Evolutionary conservation across 2,888 invertebrate species (phyloP), one percentile per base, ranked within the genome.

Genomic region (Apotomis betuletana): DNA sequence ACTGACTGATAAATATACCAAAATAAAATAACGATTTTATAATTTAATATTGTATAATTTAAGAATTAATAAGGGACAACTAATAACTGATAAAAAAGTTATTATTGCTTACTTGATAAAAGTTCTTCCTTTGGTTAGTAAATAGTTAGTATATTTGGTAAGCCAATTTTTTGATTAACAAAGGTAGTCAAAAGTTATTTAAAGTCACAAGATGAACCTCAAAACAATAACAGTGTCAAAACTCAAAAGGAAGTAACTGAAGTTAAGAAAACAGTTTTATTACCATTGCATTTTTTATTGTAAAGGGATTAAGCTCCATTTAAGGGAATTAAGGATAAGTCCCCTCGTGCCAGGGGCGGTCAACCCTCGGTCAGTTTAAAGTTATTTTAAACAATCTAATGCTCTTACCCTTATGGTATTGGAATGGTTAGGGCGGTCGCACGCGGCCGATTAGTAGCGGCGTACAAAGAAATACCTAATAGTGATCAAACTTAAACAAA

Each of bases 351-450:
- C 82, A 81, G 82, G 85, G 86, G 81, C 74, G 77, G 44, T 73
- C 81, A 83, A 88, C 90, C 90, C 88, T 86, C 79, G 84, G 81
- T 81, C 81, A 76, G 78, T 82, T 78, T 85, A 87, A 88, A 89
- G 80, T 88, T 88, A 89, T 86, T 90, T 91, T 91, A 90, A 91
- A 88, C 88, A 87, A 89, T 88, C 81, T 84, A 80, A 85, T 84
- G 79, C 81, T 77, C 77, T 69, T 69, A 74, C 74, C 76, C 78
- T 69, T 61, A 71, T 68, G 75, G 65, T 10, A 57, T 65, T 65
- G 65, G 46, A 46, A 65, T 46, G n/a, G 51, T 46, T 38, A 72
- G 67, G 72, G 52, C 58, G 52, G 44, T 10, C 46, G 63, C 67
- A 63, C 63, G 54, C 72, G 52, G 38, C 54, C 71, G 46, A 52